These are phyloP conservation scores for Neogobius melanostomus DNA, from an alignment of 2,113 vertebrate species.

Conservation along the genomic window DNA sequence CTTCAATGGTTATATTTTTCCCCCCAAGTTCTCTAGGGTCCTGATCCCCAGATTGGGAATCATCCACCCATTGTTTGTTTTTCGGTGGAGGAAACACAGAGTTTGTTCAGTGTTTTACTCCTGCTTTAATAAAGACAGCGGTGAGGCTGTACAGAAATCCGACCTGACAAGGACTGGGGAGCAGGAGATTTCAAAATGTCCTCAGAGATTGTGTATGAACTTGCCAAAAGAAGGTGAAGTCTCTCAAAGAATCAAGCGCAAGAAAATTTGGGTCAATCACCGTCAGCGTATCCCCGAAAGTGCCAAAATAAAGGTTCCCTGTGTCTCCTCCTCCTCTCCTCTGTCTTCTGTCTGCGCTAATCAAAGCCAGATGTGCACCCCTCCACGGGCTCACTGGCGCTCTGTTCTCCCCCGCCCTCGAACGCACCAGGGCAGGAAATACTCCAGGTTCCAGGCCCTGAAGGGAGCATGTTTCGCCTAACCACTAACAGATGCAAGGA, in stretches of 20 bases:
- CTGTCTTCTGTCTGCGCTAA: conserved; percentile 51
- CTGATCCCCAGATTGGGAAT: neutral
- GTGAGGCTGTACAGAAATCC: neutral
- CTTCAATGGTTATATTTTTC: too few relatives aligned
- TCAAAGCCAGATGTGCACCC: conserved; percentile 69
- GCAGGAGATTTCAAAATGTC: neutral
- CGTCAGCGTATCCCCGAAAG: conserved; percentile 27
- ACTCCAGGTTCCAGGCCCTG: conserved; percentile 70
- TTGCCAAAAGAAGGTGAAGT: neutral
- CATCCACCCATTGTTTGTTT: neutral
- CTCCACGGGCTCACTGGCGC: conserved; percentile 42
- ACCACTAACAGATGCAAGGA: conserved; percentile 73
- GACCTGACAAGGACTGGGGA: neutral
- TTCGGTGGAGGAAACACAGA: neutral
- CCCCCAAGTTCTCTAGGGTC: too few relatives aligned
- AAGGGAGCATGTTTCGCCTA: conserved; percentile 67
- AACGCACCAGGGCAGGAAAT: conserved; percentile 67
- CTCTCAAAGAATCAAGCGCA: conserved; percentile 3
- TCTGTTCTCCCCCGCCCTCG: conserved; percentile 28
- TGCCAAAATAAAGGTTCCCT: conserved; percentile 50
- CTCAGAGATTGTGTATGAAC: neutral
- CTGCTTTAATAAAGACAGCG: neutral
- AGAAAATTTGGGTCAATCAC: conserved; percentile 42
- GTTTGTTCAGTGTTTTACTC: neutral
- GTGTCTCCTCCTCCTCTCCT: conserved; percentile 29